Conservation (phyloP, 2,888 invertebrate species). For the Calephelis perditalis region DNA sequence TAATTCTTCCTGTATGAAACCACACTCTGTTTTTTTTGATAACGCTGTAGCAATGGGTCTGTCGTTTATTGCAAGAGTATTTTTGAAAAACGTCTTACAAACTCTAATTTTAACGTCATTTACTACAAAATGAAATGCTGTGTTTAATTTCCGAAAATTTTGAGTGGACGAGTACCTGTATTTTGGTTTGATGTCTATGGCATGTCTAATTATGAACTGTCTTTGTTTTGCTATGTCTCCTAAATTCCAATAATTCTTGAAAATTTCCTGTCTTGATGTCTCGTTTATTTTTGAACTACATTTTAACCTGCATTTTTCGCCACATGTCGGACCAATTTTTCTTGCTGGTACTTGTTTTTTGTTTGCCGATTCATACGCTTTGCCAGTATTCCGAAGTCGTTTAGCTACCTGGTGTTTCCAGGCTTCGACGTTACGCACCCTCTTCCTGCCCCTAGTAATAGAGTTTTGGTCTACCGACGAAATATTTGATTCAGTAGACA, state of each 20-base stretch:
- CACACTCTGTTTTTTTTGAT: constrained; percentile 16
- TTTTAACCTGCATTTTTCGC: constrained; percentile 23
- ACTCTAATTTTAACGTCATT: constrained; percentile 26
- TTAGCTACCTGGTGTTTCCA: constrained; percentile 18
- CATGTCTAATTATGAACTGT: constrained; percentile 18
- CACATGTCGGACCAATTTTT: constrained; percentile 20
- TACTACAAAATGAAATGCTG: constrained; percentile 23
- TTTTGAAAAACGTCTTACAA: constrained; percentile 27
- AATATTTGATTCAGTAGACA: constrained; percentile 10
- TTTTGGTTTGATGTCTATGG: constrained; percentile 18
- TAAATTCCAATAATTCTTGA: constrained; percentile 23
- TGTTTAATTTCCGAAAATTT: constrained; percentile 16
- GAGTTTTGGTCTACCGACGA: neutral
- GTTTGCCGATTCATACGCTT: constrained; percentile 20
- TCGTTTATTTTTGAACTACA: constrained; percentile 20
- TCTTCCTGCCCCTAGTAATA: constrained; percentile 18
- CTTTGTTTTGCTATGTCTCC: constrained; percentile 21
- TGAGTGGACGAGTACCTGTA: constrained; percentile 15
- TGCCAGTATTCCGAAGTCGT: constrained; percentile 20
- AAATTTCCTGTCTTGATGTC: constrained; percentile 18
- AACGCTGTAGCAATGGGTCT: constrained; percentile 25
- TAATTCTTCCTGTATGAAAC: neutral
- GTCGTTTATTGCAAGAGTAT: constrained; percentile 27
- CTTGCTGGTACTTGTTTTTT: constrained; percentile 22
- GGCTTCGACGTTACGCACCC: constrained; percentile 12